Percentiles rank a stretch among this genome's conserved stretches.
phyloP scores from a whole-genome alignment of 2,888 invertebrate genomes.

The Tachina grossa region DNA sequence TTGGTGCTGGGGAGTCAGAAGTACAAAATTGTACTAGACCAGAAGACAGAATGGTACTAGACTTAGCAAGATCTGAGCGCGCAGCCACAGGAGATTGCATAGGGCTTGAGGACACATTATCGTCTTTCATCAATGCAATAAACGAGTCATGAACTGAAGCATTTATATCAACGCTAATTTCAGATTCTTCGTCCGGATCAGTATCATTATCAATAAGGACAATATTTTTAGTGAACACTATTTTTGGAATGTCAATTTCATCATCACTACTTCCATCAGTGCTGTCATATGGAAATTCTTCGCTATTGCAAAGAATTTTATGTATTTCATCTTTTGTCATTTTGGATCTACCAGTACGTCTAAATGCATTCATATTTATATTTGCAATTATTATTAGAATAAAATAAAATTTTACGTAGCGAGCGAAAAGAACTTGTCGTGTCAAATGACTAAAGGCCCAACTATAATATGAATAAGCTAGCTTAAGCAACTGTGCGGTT shows the following conservation, averaged over 20 bases:
- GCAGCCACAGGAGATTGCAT: neutral
- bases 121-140: conserved; percentile 24
- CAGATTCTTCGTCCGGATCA: conserved; percentile 8
- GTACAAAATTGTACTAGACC: too few relatives aligned
- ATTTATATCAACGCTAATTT: conserved; percentile 23
- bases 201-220: conserved; percentile 10
- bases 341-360: conserved; percentile 7
- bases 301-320: conserved; percentile 30
- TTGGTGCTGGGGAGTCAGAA: neutral
- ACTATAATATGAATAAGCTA: too few relatives aligned
- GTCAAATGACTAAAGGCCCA: too few relatives aligned
- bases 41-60: neutral
- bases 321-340: conserved; percentile 15
- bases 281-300: conserved; percentile 28
- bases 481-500: too few relatives aligned
- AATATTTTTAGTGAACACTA: conserved; percentile 10
- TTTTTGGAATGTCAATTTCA: conserved; percentile 30
- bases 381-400: neutral
- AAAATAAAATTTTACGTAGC: too few relatives aligned
- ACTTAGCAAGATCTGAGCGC: neutral
- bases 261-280: conserved; percentile 27
- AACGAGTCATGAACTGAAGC: conserved; percentile 18
- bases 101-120: neutral
- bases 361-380: conserved; percentile 17
- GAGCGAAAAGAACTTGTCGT: too few relatives aligned